Evolutionary conservation across 2,888 invertebrate species (phyloP), one percentile per base, ranked within the genome.

Genomic region (Romanomermis culicivorax): DNA sequence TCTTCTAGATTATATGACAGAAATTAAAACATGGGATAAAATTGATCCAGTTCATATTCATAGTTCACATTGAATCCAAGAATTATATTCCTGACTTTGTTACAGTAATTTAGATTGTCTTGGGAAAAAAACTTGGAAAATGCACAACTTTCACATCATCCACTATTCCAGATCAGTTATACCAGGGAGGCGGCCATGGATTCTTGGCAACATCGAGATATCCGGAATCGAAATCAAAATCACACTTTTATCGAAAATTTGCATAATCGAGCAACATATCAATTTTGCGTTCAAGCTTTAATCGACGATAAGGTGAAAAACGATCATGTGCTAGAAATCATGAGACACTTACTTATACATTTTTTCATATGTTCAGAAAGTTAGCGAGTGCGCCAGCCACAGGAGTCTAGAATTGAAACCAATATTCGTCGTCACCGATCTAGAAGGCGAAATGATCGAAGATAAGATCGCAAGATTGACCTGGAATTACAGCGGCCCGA

Each of bases 401-500:
- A 36, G 17, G 17, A 36, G 11, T 17, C 11, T 36, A 36, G 11
- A 17, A 36, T 24, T 51, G n/a, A 51, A 25, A n/a, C 52, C 36
- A n/a, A 29, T 7, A 3, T 20, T 7, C 4, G 52, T 47, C 3
- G 52, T 42, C 2, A 47, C 43, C 3, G 42, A 52, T 7, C 4
- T 42, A 3, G 36, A 36, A 36, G 7, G 36, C 17, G 17, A 36
- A 36, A 11, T 36, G 17, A 7, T 36, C 17, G 17, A n/a, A n/a
- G n/a, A n/a, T n/a, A n/a, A n/a, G n/a, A n/a, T n/a, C n/a, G n/a
- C n/a, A n/a, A n/a, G n/a, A 26, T n/a, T 51, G 7, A 29, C 24
- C n/a, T 51, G 51, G 51, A 27, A 51, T 4, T 51, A 51, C 51
- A 20, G 25, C 25, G 23, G 23, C 7, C 55, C 51, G 11, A 24